phyloP scores from a whole-genome alignment of 2,797 vertebrate species.

The Falco biarmicus region DNA sequence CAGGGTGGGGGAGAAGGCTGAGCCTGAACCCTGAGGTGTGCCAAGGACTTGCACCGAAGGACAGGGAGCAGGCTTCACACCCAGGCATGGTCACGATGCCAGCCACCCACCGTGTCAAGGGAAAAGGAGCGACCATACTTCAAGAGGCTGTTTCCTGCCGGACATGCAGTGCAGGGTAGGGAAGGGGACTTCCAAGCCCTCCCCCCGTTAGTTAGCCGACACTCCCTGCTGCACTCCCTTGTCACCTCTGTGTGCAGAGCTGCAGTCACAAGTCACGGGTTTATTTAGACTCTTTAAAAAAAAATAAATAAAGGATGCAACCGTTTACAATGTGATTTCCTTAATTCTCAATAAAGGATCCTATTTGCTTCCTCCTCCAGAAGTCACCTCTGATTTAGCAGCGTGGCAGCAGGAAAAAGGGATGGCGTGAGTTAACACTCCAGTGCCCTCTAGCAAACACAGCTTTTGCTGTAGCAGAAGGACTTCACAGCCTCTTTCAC shows the following conservation, averaged over 20 bases:
- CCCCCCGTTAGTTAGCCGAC: background rate
- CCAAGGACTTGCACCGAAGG: constrained; percentile 20
- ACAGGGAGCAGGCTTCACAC: background rate
- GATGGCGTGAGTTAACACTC: background rate
- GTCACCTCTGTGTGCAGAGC: background rate
- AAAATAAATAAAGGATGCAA: background rate
- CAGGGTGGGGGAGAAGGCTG: background rate
- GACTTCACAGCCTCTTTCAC: background rate
- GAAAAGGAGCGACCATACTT: background rate
- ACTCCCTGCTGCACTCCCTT: background rate
- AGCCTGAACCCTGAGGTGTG: constrained; percentile 15
- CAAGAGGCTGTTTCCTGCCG: background rate
- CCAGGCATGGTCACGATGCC: accelerated
- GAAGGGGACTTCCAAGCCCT: background rate
- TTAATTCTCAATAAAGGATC: constrained; percentile 48
- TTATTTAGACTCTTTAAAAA: background rate
- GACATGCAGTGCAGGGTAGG: background rate
- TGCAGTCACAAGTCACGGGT: background rate
- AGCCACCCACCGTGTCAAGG: background rate
- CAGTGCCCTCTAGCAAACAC: constrained; percentile 8
- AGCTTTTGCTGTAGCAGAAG: background rate
- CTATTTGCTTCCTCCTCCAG: constrained; percentile 45
- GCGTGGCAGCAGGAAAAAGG: background rate
- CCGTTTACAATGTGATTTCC: constrained; percentile 10
- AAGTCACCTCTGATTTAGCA: background rate